phyloP scores from a whole-genome alignment of 2,113 vertebrate genomes.

The Physeter macrocephalus region DNA sequence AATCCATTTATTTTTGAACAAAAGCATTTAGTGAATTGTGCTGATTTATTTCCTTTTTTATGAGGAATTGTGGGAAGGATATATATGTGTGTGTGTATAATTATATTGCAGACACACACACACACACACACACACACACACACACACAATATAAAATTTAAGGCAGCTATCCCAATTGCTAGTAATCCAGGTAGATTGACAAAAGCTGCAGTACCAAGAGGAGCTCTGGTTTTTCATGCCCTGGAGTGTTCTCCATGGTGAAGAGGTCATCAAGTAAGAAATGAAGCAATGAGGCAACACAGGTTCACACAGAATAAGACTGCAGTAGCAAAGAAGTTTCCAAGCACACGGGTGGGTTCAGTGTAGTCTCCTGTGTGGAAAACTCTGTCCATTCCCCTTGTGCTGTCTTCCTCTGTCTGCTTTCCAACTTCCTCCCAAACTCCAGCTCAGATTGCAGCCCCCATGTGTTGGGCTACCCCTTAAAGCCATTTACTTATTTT shows the following conservation, averaged over 20 bases:
- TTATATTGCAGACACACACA: background rate
- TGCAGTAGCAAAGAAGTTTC: background rate
- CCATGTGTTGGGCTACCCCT: background rate
- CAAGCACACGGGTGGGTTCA: background rate
- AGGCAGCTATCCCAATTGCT: background rate
- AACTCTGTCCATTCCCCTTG: background rate
- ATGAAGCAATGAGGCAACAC: background rate
- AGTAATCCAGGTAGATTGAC: background rate
- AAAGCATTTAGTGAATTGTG: background rate
- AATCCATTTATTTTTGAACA: background rate
- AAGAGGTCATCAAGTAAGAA: background rate
- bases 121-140: too few relatives aligned
- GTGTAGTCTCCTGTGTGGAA: background rate
- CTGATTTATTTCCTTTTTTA: background rate
- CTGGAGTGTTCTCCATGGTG: background rate
- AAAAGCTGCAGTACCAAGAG: background rate
- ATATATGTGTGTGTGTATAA: background rate
- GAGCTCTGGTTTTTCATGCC: background rate
- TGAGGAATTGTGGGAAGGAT: background rate
- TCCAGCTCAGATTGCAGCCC: background rate
- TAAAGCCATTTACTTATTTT: background rate
- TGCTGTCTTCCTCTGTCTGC: background rate
- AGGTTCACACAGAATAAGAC: background rate
- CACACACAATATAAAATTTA: background rate
- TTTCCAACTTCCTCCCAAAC: background rate